phyloP scores from a whole-genome alignment of 2,113 vertebrate genomes.

The Poeciliopsis occidentalis region DNA sequence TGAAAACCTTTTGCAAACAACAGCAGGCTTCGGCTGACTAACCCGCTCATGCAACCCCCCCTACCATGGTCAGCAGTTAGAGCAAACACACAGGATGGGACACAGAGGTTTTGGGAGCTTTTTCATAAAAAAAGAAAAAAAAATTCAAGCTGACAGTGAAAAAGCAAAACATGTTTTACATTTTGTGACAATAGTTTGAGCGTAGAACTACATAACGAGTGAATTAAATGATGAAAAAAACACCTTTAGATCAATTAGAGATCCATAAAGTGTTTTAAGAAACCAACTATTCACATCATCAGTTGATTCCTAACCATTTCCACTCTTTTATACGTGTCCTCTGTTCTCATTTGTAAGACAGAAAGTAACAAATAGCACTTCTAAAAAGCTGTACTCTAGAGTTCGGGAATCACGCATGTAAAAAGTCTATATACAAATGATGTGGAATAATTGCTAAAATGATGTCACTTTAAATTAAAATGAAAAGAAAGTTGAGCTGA shows the following conservation, averaged over 20 bases:
- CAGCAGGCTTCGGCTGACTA: neutral
- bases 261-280: neutral
- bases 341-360: neutral
- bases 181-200: neutral
- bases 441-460: neutral
- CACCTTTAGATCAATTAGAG: neutral
- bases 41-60: neutral
- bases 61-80: no score
- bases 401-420: neutral
- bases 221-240: neutral
- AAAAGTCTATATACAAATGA: neutral
- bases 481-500: neutral
- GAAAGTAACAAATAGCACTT: no score
- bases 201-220: no score
- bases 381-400: neutral
- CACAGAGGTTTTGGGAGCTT: neutral
- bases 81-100: neutral
- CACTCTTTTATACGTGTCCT: neutral
- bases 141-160: neutral
- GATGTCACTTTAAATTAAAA: no score
- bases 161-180: neutral
- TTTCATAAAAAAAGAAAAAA: neutral
- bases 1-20: neutral
- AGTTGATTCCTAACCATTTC: neutral
- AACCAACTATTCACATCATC: neutral